phyloP scores from a whole-genome alignment of 2,113 vertebrate species.

The Xiphophorus hellerii region DNA sequence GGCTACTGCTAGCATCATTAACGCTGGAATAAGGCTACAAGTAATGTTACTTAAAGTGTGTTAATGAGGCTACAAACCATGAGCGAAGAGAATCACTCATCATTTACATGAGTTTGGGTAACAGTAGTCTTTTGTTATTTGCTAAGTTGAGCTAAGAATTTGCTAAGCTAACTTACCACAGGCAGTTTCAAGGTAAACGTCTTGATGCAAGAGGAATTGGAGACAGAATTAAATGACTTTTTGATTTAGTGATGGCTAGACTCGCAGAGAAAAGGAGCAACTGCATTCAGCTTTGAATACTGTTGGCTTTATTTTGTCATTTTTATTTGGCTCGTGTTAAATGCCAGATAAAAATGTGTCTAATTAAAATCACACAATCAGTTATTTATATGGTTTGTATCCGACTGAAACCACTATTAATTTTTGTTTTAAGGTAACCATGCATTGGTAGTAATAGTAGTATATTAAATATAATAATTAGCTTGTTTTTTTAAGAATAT shows the following conservation, averaged over 20 bases:
- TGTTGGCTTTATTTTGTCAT: too few relatives aligned
- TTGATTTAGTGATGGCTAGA: constrained; percentile 16
- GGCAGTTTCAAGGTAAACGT: neutral
- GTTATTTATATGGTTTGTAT: neutral
- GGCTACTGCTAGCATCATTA: constrained; percentile 13
- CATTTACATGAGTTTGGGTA: fast-evolving
- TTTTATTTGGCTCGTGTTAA: too few relatives aligned
- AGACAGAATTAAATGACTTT: neutral
- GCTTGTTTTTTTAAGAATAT: neutral
- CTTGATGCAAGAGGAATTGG: neutral
- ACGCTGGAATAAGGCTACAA: neutral
- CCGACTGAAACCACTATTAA: neutral
- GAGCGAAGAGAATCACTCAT: neutral
- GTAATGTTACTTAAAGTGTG: constrained; percentile 1
- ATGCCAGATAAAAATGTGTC: neutral
- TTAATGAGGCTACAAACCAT: constrained; percentile 7
- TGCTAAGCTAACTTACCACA: neutral
- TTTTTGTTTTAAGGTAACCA: neutral
- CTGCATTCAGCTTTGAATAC: neutral
- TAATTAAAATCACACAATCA: neutral
- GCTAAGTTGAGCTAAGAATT: constrained; percentile 39
- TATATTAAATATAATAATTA: neutral
- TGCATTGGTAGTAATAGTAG: too few relatives aligned
- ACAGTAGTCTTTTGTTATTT: neutral
- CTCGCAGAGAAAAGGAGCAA: neutral